Conservation (phyloP, 53 echinoderm and acorn worm species). For the Glandiceps talaboti region DNA sequence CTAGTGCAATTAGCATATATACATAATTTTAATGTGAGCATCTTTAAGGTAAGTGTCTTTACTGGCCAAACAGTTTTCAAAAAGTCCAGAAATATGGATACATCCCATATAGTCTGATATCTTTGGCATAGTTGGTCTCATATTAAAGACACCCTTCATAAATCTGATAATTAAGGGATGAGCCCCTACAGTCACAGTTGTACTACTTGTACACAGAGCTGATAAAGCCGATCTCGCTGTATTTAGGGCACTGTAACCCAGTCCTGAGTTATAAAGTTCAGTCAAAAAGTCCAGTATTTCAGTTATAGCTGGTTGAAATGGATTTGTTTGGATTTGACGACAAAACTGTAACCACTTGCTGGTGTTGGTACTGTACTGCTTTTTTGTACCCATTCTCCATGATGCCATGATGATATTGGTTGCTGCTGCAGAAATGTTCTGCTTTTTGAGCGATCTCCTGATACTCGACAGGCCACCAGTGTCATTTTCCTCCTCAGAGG, state of each 20-base stretch:
- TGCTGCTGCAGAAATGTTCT: slow-evolving; percentile 3
- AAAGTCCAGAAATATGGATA: slow-evolving; percentile 17
- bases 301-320: slow-evolving; percentile 13
- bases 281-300: slow-evolving; percentile 14
- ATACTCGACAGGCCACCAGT: slow-evolving; percentile 22
- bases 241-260: slow-evolving; percentile 27
- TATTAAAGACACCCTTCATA: slow-evolving; percentile 33
- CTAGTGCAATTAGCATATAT: slow-evolving; percentile 22
- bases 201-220: slow-evolving; percentile 7
- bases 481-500: slow-evolving; percentile 17
- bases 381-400: slow-evolving; percentile 22
- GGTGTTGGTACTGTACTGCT: slow-evolving; percentile 27
- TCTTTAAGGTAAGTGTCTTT: slow-evolving; percentile 6
- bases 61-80: slow-evolving; percentile 22
- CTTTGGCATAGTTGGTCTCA: slow-evolving; percentile 15
- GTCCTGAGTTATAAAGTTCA: slow-evolving; percentile 17
- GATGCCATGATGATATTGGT: slow-evolving; percentile 34
- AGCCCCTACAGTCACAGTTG: slow-evolving; percentile 10
- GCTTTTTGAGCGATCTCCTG: slow-evolving; percentile 10
- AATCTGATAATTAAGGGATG: slow-evolving; percentile 38
- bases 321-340: slow-evolving; percentile 2
- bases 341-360: slow-evolving; percentile 25
- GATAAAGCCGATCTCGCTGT: slow-evolving; percentile 24
- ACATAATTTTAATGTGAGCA: slow-evolving; percentile 18
- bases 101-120: slow-evolving; percentile 33